Evolutionary conservation across 2,888 invertebrate species (phyloP).

Genomic region (Drosophila sordidapex): DNA sequence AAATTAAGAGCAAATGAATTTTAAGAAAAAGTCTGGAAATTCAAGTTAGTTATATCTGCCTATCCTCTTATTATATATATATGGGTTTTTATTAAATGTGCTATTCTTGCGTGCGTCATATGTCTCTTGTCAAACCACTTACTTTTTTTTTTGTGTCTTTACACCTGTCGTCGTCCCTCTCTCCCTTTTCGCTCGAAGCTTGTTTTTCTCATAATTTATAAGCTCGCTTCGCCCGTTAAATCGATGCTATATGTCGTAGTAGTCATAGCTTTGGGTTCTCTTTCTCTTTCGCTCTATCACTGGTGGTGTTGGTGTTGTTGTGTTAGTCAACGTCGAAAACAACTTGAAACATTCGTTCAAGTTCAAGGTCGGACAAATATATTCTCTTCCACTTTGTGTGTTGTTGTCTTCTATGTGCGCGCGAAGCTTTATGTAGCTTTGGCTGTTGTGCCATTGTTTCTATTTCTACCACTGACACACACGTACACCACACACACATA

Average conservation of each 20-base stretch:
- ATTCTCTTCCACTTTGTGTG: conserved; percentile 44
- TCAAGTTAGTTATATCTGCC: conserved; percentile 13
- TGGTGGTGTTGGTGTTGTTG: conserved; percentile 47
- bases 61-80: not conserved
- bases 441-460: conserved; percentile 36
- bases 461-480: conserved; percentile 12
- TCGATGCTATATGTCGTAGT: conserved; percentile 16
- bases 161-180: not conserved
- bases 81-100: conserved; percentile 16
- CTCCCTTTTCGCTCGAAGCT: conserved; percentile 15
- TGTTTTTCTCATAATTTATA: conserved; percentile 44
- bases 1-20: conserved; percentile 5
- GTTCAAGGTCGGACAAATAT: conserved; percentile 73
- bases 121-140: conserved; percentile 48
- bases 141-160: conserved; percentile 1
- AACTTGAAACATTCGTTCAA: conserved; percentile 62
- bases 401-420: conserved; percentile 25
- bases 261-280: conserved; percentile 17
- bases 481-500: not conserved
- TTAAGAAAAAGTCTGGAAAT: conserved; percentile 3
- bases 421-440: conserved; percentile 23
- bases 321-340: conserved; percentile 46
- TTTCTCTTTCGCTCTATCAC: conserved; percentile 14
- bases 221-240: conserved; percentile 4
- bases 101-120: conserved; percentile 41